A percentile compares a stretch with the other conserved stretches of the same genome.
phyloP scores from a whole-genome alignment of 2,888 invertebrate genomes.

The Xestia ashworthii region DNA sequence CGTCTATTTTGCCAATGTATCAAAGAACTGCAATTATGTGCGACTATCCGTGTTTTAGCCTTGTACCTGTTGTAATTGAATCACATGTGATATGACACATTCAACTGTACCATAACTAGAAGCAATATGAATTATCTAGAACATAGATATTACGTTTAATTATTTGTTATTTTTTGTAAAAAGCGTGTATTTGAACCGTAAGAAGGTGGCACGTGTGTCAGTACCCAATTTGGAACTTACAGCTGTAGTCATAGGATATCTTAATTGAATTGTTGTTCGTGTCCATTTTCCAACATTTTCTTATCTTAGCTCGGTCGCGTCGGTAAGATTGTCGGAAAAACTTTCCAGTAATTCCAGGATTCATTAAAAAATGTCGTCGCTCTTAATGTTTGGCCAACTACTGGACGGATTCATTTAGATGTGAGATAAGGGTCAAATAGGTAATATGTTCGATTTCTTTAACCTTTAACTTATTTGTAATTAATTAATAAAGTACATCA shows the following conservation, averaged over 20 bases:
- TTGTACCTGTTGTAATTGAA: conserved; percentile 64
- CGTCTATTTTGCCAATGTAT: conserved; percentile 48
- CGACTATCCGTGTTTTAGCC: conserved; percentile 61
- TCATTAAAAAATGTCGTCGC: not conserved
- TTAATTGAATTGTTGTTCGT: not conserved
- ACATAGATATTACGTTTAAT: conserved; percentile 12
- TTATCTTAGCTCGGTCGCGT: not conserved
- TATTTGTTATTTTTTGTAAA: not conserved
- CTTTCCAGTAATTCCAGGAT: not conserved
- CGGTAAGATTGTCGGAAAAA: not conserved
- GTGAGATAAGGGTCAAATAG: not conserved
- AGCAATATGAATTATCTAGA: conserved; percentile 32
- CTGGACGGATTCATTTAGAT: not conserved
- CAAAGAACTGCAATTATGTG: conserved; percentile 45
- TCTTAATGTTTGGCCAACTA: not conserved
- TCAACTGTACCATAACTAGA: conserved; percentile 49
- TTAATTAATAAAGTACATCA: not conserved
- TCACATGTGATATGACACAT: conserved; percentile 54
- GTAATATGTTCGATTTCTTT: not conserved
- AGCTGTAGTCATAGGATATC: not conserved
- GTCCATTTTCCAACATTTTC: not conserved
- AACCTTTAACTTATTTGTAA: not conserved
- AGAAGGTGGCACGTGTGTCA: not conserved
- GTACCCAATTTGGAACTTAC: not conserved
- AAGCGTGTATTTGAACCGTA: not conserved